Percentiles rank a stretch among this genome's conserved stretches.
Conservation (phyloP, 2,797 vertebrate genomes). For the Coranthus polyacanthus region DNA sequence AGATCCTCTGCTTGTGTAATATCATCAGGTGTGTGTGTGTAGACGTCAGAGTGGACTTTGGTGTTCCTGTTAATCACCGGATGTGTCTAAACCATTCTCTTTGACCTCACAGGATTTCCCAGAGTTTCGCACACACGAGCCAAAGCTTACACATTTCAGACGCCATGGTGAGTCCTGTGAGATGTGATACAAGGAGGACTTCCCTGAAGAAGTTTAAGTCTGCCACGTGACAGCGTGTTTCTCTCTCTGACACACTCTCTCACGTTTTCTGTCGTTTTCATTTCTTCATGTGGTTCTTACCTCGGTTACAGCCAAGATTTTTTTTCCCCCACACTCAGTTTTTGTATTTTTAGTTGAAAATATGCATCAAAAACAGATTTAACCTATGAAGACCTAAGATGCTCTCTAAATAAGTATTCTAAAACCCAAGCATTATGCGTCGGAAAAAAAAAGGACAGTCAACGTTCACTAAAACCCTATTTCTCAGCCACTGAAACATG, state of each 20-base stretch:
- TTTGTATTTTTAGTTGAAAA: background rate
- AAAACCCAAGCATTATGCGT: no score
- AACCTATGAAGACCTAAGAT: no score
- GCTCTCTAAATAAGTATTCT: no score
- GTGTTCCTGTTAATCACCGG: slow-evolving; percentile 41
- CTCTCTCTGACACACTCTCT: slow-evolving; percentile 1
- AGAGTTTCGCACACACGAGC: slow-evolving; percentile 54
- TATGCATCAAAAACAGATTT: no score
- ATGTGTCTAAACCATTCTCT: slow-evolving; percentile 54
- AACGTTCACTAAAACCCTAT: no score
- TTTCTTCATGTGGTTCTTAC: background rate
- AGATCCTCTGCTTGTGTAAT: slow-evolving; percentile 41
- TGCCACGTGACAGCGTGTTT: slow-evolving; percentile 6
- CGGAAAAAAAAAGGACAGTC: no score
- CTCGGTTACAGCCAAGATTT: no score
- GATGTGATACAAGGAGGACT: slow-evolving; percentile 14
- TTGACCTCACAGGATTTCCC: slow-evolving; percentile 72
- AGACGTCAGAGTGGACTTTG: slow-evolving; percentile 26
- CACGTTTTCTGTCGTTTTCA: background rate
- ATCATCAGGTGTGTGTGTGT: slow-evolving; percentile 14
- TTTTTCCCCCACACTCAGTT: no score
- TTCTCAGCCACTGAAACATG: no score
- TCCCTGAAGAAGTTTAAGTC: slow-evolving; percentile 1
- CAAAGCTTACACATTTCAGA: background rate
- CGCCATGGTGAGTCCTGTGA: slow-evolving; percentile 1